Evolutionary conservation across 2,113 vertebrate genomes (phyloP).

Genomic region (Tragelaphus imberbis): DNA sequence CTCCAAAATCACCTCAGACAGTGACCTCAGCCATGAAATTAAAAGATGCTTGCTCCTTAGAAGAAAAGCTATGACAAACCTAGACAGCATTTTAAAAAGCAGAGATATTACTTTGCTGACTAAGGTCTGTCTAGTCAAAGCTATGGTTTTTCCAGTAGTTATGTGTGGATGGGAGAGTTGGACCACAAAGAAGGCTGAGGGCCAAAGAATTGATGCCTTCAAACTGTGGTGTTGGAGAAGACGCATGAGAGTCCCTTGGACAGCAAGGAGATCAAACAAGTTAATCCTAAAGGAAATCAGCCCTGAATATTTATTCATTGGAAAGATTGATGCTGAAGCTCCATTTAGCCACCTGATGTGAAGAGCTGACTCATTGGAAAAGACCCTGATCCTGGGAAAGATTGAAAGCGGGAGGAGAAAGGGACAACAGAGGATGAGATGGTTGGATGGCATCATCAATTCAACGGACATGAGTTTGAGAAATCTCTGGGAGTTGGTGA

Average conservation of each 20-base stretch:
- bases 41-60: not conserved
- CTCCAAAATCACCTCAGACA: not conserved
- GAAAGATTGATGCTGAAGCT: not conserved
- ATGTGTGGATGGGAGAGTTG: not conserved
- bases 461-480: not conserved
- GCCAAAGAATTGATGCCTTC: not conserved
- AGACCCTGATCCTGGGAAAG: not conserved
- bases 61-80: not conserved
- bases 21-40: not conserved
- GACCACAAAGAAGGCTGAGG: not conserved
- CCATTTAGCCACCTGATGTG: not conserved
- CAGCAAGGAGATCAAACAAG: not conserved
- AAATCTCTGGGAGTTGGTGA: fast-evolving
- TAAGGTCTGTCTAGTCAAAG: not conserved
- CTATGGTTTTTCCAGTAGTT: not conserved
- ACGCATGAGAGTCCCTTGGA: not conserved
- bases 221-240: not conserved
- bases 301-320: not conserved
- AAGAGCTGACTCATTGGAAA: not conserved
- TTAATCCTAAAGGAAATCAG: not conserved
- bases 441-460: not conserved
- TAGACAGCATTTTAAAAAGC: not conserved
- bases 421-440: not conserved
- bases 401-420: not conserved
- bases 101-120: not conserved